Evolutionary conservation across 1,140 invertebrate genomes (phyloP).

Genomic region (Leguminivora glycinivorella): DNA sequence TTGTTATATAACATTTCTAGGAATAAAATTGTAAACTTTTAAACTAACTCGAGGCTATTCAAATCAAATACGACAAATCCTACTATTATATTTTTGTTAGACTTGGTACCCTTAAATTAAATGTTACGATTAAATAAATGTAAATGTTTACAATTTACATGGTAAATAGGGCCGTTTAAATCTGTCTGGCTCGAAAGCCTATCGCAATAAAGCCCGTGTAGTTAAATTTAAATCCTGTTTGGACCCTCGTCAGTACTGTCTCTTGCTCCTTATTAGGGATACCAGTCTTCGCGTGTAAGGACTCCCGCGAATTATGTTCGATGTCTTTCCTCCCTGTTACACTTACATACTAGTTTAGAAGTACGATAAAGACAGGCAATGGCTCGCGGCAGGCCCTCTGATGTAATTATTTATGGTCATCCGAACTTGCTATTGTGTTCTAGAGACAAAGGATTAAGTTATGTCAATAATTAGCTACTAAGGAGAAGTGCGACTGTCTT

Average conservation of each 20-base stretch:
- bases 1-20: too few relatives aligned
- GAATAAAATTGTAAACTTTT: too few relatives aligned
- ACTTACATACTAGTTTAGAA: too few relatives aligned
- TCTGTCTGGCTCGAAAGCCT: neutral
- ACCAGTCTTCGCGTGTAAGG: conserved; percentile 15
- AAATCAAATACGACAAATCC: too few relatives aligned
- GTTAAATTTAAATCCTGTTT: conserved; percentile 26
- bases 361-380: too few relatives aligned
- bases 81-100: too few relatives aligned
- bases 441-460: conserved; percentile 7
- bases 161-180: neutral
- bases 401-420: conserved; percentile 19
- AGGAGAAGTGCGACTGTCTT: neutral
- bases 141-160: neutral
- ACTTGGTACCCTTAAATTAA: too few relatives aligned
- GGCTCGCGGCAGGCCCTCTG: too few relatives aligned
- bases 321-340: too few relatives aligned
- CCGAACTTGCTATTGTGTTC: conserved; percentile 18
- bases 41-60: too few relatives aligned
- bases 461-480: neutral
- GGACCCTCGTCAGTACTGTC: conserved; percentile 23
- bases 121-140: too few relatives aligned
- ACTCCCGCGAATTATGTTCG: too few relatives aligned
- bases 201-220: conserved; percentile 14
- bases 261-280: conserved; percentile 26